Evolutionary conservation across 2,888 invertebrate species (phyloP).

Genomic region (Netelia virgata): DNA sequence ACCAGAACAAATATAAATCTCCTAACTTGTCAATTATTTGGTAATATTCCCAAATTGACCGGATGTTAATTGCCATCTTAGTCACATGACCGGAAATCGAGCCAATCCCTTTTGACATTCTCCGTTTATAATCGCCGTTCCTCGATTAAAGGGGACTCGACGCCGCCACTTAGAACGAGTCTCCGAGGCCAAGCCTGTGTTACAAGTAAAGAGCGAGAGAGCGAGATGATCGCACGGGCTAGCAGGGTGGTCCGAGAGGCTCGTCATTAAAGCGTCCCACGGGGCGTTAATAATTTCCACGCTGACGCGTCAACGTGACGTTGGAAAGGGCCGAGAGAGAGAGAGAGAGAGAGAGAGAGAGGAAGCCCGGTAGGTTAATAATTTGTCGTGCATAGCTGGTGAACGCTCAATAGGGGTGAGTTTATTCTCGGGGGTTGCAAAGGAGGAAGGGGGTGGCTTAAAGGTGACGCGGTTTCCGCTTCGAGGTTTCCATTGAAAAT

Average conservation of each 20-base stretch:
- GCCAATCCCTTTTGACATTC: slow-evolving; percentile 6
- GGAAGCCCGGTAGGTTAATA: slow-evolving; percentile 77
- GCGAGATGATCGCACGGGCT: slow-evolving; percentile 21
- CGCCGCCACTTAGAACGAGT: not conserved
- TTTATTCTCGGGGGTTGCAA: not conserved
- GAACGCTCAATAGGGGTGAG: slow-evolving; percentile 42
- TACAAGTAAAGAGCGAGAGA: slow-evolving; percentile 17
- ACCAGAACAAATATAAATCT: too few species aligned
- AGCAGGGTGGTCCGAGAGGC: slow-evolving; percentile 59
- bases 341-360: not conserved
- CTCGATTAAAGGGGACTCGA: slow-evolving; percentile 2
- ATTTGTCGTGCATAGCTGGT: slow-evolving; percentile 73
- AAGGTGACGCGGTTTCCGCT: slow-evolving; percentile 66
- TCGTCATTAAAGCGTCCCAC: slow-evolving; percentile 77
- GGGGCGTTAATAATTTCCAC: slow-evolving; percentile 79
- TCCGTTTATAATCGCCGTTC: not conserved
- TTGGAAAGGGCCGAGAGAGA: not conserved
- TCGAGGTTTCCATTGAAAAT: slow-evolving; percentile 24
- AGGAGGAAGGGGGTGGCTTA: slow-evolving; percentile 64
- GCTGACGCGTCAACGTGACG: slow-evolving; percentile 66
- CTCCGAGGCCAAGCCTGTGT: too few species aligned
- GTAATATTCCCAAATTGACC: slow-evolving; percentile 26
- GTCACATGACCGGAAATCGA: not conserved
- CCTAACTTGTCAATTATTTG: too few species aligned
- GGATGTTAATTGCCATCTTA: slow-evolving; percentile 24